Evolutionary conservation across 30 jellyfish, hydroid and myxozoan species (phyloP).

Genomic region (Nemopilema nomurai): DNA sequence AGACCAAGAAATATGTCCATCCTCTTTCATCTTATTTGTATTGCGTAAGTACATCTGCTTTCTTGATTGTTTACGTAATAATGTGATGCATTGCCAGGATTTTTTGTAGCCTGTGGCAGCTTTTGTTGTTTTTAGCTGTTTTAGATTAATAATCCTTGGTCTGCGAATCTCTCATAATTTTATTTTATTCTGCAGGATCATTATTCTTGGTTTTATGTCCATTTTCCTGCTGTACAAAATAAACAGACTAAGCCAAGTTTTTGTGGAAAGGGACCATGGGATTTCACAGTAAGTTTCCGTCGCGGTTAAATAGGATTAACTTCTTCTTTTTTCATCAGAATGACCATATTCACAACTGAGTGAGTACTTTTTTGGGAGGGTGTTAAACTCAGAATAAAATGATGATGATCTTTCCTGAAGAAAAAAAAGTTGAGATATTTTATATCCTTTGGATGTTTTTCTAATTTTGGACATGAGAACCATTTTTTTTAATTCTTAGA

Average conservation of each 20-base stretch:
- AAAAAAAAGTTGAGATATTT: not conserved
- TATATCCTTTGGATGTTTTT: not conserved
- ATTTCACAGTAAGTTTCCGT: constrained; percentile 18
- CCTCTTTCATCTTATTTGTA: not conserved
- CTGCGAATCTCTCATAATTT: not conserved
- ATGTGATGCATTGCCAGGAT: not conserved
- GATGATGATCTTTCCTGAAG: not conserved
- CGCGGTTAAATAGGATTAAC: not conserved
- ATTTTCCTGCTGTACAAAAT: constrained; percentile 22
- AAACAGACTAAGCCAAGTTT: constrained; percentile 10
- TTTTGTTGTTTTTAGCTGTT: not conserved
- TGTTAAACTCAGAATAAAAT: too few relatives aligned
- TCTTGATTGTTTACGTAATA: too few relatives aligned
- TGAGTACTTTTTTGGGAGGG: too few relatives aligned
- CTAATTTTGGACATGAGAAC: not conserved
- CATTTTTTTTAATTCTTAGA: too few relatives aligned
- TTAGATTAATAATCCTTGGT: not conserved
- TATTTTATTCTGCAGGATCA: not conserved
- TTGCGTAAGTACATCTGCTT: not conserved
- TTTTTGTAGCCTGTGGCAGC: not conserved
- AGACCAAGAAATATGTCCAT: not conserved
- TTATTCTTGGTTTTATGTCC: constrained; percentile 50
- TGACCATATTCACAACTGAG: too few relatives aligned
- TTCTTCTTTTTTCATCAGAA: too few relatives aligned
- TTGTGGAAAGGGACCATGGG: constrained; percentile 16